phyloP scores from a whole-genome alignment of 1,140 invertebrate species.

The Tetramorium parvispinum region DNA sequence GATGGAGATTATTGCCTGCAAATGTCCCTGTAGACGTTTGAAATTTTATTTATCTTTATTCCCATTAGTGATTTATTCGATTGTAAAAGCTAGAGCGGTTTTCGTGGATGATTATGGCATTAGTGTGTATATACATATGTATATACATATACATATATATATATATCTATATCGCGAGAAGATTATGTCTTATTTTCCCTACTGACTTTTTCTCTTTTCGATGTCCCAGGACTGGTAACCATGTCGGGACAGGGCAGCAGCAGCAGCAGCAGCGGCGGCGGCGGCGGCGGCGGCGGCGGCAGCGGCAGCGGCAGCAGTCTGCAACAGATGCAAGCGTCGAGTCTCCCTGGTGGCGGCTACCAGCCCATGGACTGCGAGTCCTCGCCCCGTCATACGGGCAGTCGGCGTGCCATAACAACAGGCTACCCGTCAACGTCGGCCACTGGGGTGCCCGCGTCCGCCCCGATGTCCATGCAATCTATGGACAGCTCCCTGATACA shows the following conservation, averaged over 20 bases:
- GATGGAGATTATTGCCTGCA: conserved; percentile 70
- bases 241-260: conserved; percentile 84
- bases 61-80: conserved; percentile 71
- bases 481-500: conserved; percentile 82
- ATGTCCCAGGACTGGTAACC: conserved; percentile 85
- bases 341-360: conserved; percentile 81
- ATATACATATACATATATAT: conserved; percentile 22
- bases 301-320: conserved; percentile 78
- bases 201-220: conserved; percentile 48
- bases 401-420: conserved; percentile 74
- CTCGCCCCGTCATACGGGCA: conserved; percentile 81
- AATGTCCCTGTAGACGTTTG: conserved; percentile 75
- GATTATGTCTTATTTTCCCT: not conserved
- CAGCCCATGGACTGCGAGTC: conserved; percentile 86
- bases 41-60: conserved; percentile 69
- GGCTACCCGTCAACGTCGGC: conserved; percentile 75
- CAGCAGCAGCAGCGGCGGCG: conserved; percentile 72
- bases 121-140: conserved; percentile 56
- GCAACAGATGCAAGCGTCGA: conserved; percentile 79
- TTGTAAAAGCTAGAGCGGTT: conserved; percentile 72
- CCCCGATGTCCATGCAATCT: conserved; percentile 80
- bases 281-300: conserved; percentile 18
- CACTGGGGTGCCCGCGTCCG: conserved; percentile 74
- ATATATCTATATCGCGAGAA: not conserved
- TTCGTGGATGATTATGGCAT: conserved; percentile 74